Evolutionary conservation across 2,888 invertebrate species (phyloP).

Genomic region (Xiphydria camelus): DNA sequence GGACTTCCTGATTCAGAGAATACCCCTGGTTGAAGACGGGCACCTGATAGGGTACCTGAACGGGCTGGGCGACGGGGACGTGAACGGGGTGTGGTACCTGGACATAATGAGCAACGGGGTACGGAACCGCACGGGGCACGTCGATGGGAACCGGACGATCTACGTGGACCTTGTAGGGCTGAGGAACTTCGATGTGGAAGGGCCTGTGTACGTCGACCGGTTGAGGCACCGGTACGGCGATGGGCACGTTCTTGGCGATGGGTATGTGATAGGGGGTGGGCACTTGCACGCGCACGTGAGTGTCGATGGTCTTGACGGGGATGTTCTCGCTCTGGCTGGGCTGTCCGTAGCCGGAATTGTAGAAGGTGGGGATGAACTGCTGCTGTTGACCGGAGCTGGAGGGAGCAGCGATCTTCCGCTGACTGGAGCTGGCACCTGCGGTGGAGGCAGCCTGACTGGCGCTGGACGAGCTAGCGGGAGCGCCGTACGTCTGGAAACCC

Average conservation of each 20-base stretch:
- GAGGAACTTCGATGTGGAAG: slow-evolving; percentile 46
- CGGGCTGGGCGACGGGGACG: not conserved
- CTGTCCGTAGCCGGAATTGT: not conserved
- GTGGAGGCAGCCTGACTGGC: too few relatives aligned
- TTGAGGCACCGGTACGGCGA: slow-evolving; percentile 42
- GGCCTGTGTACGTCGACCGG: slow-evolving; percentile 35
- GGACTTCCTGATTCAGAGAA: too few relatives aligned
- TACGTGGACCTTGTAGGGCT: slow-evolving; percentile 53
- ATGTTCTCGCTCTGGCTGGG: not conserved
- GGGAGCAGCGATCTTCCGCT: too few relatives aligned
- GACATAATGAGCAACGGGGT: not conserved
- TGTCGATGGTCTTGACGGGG: not conserved
- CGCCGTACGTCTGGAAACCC: too few relatives aligned
- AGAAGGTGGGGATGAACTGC: not conserved
- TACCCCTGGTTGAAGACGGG: too few relatives aligned
- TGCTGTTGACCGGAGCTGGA: too few relatives aligned
- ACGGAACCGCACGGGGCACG: slow-evolving; percentile 4
- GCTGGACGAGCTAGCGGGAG: too few relatives aligned
- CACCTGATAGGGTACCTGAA: not conserved
- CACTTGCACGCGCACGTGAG: slow-evolving; percentile 46
- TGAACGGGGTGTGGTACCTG: not conserved
- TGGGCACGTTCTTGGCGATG: slow-evolving; percentile 50
- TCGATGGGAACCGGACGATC: slow-evolving; percentile 35
- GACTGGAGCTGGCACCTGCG: too few relatives aligned
- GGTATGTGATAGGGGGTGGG: slow-evolving; percentile 54